Evolutionary conservation across 2,888 invertebrate genomes (phyloP).

Genomic region (Ochropacha duplaris): DNA sequence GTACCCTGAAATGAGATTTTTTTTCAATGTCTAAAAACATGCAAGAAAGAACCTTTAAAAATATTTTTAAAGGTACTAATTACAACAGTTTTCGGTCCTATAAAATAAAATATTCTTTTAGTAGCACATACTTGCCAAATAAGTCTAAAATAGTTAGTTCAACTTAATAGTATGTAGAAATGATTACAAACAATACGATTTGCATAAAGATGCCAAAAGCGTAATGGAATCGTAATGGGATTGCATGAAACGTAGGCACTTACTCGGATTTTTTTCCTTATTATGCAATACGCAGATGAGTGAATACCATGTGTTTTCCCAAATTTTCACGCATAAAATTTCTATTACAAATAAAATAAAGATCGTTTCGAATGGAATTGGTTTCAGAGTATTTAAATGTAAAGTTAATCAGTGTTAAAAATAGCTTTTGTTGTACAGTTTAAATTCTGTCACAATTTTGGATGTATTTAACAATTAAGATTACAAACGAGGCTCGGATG

Average conservation of each 20-base stretch:
- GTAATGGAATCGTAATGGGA: conserved; percentile 16
- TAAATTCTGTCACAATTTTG: no score
- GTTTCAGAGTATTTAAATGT: no score
- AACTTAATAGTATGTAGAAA: conserved; percentile 10
- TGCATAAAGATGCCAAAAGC: conserved; percentile 11
- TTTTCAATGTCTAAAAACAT: no score
- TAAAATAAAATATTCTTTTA: conserved; percentile 3
- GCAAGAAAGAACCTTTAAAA: no score
- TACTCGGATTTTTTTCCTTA: neutral
- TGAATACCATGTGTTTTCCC: neutral
- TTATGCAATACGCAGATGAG: conserved; percentile 5
- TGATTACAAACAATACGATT: conserved; percentile 14
- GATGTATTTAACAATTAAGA: neutral
- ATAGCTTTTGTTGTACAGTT: no score
- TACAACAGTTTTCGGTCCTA: no score
- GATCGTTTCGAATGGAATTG: neutral
- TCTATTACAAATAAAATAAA: neutral
- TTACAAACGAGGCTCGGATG: neutral
- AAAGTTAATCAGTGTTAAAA: no score
- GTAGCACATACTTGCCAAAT: no score
- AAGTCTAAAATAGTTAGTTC: conserved; percentile 1
- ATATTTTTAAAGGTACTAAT: no score
- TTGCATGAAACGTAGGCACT: conserved; percentile 7
- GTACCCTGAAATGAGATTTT: no score
- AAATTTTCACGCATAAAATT: neutral